Conservation (phyloP, 2,888 invertebrate genomes). For the Plemyria rubiginata region DNA sequence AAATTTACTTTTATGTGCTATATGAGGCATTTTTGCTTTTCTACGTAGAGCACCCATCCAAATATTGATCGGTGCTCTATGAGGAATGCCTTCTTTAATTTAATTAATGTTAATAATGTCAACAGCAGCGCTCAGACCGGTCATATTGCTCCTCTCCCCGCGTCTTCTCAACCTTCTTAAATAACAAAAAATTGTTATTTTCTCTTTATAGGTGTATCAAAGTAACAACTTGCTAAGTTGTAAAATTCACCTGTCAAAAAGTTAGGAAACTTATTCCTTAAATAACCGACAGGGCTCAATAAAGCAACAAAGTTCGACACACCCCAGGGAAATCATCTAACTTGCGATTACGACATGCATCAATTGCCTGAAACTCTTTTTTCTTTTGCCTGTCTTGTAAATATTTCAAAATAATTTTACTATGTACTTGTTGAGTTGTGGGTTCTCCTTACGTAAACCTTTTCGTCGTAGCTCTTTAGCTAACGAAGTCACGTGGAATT, state of each 20-base stretch:
- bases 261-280: constrained; percentile 33
- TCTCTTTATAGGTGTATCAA: constrained; percentile 6
- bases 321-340: constrained; percentile 41
- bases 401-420: constrained; percentile 6
- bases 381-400: constrained; percentile 14
- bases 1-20: too few relatives aligned
- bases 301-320: constrained; percentile 38
- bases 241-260: constrained; percentile 37
- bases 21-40: too few relatives aligned
- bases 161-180: too few relatives aligned
- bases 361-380: constrained; percentile 31
- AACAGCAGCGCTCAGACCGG: too few relatives aligned
- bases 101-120: too few relatives aligned
- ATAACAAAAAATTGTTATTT: neutral
- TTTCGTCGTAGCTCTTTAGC: neutral
- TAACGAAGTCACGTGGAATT: too few relatives aligned
- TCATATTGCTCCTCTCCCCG: too few relatives aligned
- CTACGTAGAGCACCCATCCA: too few relatives aligned
- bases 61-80: too few relatives aligned
- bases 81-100: too few relatives aligned
- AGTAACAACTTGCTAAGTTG: constrained; percentile 32
- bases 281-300: constrained; percentile 38
- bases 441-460: constrained; percentile 7
- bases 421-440: neutral
- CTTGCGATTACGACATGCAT: constrained; percentile 36